phyloP scores from a whole-genome alignment of 2,113 vertebrate genomes.

The Equus quagga region DNA sequence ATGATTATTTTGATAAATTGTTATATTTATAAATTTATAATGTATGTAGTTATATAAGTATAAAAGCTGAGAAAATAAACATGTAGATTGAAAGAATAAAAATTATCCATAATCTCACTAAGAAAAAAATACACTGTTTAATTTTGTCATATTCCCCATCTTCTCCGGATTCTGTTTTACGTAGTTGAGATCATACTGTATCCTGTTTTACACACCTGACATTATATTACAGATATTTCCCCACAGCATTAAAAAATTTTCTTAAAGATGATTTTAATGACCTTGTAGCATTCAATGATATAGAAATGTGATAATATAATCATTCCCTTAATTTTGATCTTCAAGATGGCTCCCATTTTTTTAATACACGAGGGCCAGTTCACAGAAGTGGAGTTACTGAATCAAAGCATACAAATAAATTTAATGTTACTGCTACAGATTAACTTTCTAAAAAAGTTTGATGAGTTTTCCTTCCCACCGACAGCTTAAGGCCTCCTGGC shows the following conservation, averaged over 20 bases:
- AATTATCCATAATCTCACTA: not conserved
- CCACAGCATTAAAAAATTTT: not conserved
- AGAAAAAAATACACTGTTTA: not conserved
- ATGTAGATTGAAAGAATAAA: not conserved
- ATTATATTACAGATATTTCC: not conserved
- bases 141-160: not conserved
- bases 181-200: not conserved
- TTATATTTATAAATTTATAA: not conserved
- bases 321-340: not conserved
- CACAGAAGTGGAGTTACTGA: not conserved
- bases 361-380: not conserved
- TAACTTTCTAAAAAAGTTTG: not conserved
- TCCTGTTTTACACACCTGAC: not conserved
- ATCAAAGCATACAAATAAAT: not conserved
- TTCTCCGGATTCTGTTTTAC: not conserved
- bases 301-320: not conserved
- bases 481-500: not conserved
- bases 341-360: not conserved
- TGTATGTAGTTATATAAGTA: not conserved
- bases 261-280: not conserved
- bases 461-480: not conserved
- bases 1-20: not conserved
- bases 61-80: not conserved
- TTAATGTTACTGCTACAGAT: not conserved
- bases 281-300: not conserved